These are phyloP conservation scores for Brachynemurus nebulosus DNA, from an alignment of 2,888 invertebrate species.

Conservation along the genomic window DNA sequence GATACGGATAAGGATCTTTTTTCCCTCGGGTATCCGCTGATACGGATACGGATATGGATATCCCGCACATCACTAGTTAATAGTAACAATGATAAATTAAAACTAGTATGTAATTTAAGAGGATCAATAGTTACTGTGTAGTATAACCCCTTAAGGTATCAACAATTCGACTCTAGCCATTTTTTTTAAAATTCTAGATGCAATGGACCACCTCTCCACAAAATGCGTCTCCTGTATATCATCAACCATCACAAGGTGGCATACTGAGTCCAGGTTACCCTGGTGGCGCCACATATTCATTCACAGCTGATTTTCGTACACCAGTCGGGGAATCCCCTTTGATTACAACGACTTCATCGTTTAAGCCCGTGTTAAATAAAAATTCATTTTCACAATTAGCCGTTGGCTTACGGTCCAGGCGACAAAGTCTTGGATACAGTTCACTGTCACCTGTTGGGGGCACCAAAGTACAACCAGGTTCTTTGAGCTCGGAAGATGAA, in stretches of 20 bases:
- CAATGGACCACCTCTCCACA: conserved; percentile 56
- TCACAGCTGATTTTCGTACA: conserved; percentile 67
- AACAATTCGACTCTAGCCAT: neutral
- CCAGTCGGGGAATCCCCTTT: conserved; percentile 41
- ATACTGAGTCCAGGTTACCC: conserved; percentile 49
- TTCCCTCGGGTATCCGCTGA: too few species aligned
- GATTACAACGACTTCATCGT: conserved; percentile 38
- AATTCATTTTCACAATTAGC: conserved; percentile 24
- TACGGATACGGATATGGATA: too few species aligned
- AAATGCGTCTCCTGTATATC: conserved; percentile 33
- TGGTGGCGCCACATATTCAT: conserved; percentile 63
- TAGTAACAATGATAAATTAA: too few species aligned
- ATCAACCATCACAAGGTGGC: conserved; percentile 42
- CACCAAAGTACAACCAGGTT: conserved; percentile 30
- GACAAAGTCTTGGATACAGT: conserved; percentile 4
- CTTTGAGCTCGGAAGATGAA: conserved; percentile 52
- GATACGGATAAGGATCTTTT: too few species aligned
- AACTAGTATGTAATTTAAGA: too few species aligned
- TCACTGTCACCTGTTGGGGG: conserved; percentile 10
- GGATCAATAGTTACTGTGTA: too few species aligned
- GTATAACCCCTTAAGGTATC: neutral
- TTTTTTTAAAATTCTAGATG: conserved; percentile 34
- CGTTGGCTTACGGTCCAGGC: conserved; percentile 15
- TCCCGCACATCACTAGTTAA: too few species aligned
- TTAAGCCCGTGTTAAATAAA: conserved; percentile 40